These are phyloP conservation scores for Penaeus indicus DNA, from an alignment of 1,140 invertebrate genomes.

Conservation along the genomic window DNA sequence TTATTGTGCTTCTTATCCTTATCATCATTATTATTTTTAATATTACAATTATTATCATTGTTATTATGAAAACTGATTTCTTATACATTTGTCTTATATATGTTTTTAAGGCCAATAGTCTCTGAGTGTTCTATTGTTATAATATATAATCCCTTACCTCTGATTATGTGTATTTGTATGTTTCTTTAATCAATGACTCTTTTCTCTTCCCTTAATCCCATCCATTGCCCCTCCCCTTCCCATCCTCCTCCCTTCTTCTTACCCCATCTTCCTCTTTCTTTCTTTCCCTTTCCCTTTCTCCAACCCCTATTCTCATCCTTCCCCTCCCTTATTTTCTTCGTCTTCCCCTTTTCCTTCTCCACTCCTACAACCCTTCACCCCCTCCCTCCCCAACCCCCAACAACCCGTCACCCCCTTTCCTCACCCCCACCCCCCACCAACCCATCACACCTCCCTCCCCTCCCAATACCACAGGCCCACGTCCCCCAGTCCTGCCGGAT, in stretches of 20 bases:
- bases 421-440: background rate
- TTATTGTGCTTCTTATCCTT: no score
- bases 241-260: background rate
- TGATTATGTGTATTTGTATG: no score
- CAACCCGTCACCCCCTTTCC: background rate
- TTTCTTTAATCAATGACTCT: no score
- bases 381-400: background rate
- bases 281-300: background rate
- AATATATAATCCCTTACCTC: no score
- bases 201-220: no score
- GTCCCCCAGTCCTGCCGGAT: conserved; percentile 48
- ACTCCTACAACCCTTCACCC: background rate
- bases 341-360: background rate
- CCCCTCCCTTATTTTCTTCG: conserved; percentile 4
- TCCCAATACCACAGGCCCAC: conserved; percentile 35
- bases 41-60: no score
- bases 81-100: no score
- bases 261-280: background rate
- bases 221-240: no score
- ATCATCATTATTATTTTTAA: no score
- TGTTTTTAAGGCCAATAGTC: no score
- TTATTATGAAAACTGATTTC: no score
- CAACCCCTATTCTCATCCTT: background rate
- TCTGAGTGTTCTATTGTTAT: no score
- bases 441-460: background rate